phyloP scores from a whole-genome alignment of 2,797 vertebrate species.

The Pseudochirops corinnae region DNA sequence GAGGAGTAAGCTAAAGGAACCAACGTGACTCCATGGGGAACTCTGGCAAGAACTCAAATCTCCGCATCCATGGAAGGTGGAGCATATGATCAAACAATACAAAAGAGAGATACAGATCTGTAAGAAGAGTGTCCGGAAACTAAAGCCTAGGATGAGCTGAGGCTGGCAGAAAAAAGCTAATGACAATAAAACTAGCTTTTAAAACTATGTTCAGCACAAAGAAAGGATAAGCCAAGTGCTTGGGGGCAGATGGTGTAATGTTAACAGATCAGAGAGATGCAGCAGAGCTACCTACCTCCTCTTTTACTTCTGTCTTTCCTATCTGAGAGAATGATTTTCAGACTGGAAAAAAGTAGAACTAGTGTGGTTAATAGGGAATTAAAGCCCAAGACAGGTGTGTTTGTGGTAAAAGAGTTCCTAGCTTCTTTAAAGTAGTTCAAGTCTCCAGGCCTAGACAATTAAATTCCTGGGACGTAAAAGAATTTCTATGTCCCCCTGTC shows the following conservation, averaged over 20 bases:
- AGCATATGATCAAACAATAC: neutral
- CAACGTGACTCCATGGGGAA: neutral
- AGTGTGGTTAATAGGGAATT: neutral
- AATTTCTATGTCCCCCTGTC: neutral
- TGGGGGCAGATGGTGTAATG: constrained; percentile 61
- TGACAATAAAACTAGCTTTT: constrained; percentile 33
- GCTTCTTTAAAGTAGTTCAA: neutral
- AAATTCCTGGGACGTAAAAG: neutral
- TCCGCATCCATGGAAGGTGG: neutral
- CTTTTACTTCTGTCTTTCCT: constrained; percentile 48
- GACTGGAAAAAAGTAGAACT: neutral
- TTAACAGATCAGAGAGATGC: constrained; percentile 64
- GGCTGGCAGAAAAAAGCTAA: constrained; percentile 57
- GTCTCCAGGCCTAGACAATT: neutral
- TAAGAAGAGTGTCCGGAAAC: constrained; percentile 30
- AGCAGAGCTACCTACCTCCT: constrained; percentile 62
- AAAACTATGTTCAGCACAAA: constrained; percentile 72
- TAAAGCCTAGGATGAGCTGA: constrained; percentile 74
- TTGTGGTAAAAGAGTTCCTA: neutral
- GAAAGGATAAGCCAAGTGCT: constrained; percentile 75
- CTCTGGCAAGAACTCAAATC: neutral
- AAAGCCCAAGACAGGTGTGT: neutral
- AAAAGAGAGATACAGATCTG: constrained; percentile 27
- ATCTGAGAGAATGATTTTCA: neutral
- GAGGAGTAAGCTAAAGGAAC: neutral